Conservation (phyloP, 2,797 vertebrate genomes). For the Austrolebias charrua region DNA sequence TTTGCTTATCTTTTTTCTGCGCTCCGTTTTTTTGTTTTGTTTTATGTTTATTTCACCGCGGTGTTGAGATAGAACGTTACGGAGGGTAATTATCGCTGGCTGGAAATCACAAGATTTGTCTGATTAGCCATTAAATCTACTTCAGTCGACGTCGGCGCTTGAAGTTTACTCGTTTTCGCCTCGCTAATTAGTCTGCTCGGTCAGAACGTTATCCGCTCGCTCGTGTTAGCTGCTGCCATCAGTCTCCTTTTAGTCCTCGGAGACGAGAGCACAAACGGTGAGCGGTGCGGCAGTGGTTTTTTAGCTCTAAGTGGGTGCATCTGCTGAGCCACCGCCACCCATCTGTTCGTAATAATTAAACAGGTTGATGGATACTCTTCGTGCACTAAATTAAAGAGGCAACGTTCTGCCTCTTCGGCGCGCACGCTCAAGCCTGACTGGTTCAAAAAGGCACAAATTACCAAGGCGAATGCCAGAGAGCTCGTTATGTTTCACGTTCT, state of each 20-base stretch:
- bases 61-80: conserved; percentile 26
- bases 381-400: conserved; percentile 23
- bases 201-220: conserved; percentile 36
- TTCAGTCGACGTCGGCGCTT: conserved; percentile 44
- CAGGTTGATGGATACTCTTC: conserved; percentile 27
- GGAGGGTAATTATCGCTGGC: conserved; percentile 38
- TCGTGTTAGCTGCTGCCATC: conserved; percentile 44
- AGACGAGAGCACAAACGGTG: conserved; percentile 45
- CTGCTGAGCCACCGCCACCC: conserved; percentile 45
- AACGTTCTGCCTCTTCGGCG: conserved; percentile 15
- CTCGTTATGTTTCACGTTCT: conserved; percentile 18
- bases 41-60: neutral
- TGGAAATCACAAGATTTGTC: conserved; percentile 45
- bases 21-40: neutral
- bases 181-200: conserved; percentile 46
- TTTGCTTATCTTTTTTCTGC: conserved; percentile 1
- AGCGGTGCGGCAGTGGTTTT: conserved; percentile 42
- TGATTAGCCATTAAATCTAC: conserved; percentile 51
- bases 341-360: conserved; percentile 54
- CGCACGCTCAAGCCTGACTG: conserved; percentile 12
- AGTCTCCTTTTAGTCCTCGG: conserved; percentile 24
- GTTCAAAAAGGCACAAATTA: conserved; percentile 32
- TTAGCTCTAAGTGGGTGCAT: conserved; percentile 53
- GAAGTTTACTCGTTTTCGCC: conserved; percentile 37
- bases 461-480: conserved; percentile 42